Evolutionary conservation across 2,797 vertebrate species (phyloP).

Genomic region (Salmo trutta): DNA sequence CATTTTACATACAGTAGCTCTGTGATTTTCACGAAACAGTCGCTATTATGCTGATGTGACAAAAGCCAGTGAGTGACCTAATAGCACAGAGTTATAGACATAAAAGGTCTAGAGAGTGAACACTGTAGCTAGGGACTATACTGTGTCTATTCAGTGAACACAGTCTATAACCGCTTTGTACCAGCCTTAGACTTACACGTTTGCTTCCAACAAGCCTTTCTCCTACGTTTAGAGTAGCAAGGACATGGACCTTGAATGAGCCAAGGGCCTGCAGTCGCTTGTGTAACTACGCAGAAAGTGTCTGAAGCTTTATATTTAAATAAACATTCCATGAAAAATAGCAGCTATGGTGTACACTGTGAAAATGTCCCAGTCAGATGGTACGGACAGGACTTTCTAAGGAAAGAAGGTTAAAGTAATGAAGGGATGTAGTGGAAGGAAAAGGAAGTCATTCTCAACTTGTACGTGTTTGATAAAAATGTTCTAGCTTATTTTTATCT

Average conservation of each 20-base stretch:
- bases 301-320: conserved; percentile 51
- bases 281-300: conserved; percentile 29
- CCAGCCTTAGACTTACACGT: neutral
- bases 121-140: conserved; percentile 27
- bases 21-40: conserved; percentile 47
- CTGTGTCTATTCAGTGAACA: conserved; percentile 15
- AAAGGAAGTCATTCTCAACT: conserved; percentile 67
- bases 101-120: conserved; percentile 28
- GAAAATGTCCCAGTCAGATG: conserved; percentile 12
- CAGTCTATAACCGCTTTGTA: neutral
- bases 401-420: neutral
- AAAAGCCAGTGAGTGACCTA: conserved; percentile 43
- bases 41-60: conserved; percentile 69
- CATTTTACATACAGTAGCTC: conserved; percentile 34
- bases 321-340: conserved; percentile 57
- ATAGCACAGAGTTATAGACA: conserved; percentile 15
- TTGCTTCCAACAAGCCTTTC: conserved; percentile 2
- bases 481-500: conserved; percentile 82
- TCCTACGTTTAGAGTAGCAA: conserved; percentile 19
- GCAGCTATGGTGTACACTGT: conserved; percentile 36
- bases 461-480: conserved; percentile 82
- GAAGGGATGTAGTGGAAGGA: conserved; percentile 13
- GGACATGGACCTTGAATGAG: conserved; percentile 16
- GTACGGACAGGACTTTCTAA: conserved; percentile 5
- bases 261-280: conserved; percentile 23